Conservation (phyloP, 2,113 vertebrate species). For the Carassius carassius region DNA sequence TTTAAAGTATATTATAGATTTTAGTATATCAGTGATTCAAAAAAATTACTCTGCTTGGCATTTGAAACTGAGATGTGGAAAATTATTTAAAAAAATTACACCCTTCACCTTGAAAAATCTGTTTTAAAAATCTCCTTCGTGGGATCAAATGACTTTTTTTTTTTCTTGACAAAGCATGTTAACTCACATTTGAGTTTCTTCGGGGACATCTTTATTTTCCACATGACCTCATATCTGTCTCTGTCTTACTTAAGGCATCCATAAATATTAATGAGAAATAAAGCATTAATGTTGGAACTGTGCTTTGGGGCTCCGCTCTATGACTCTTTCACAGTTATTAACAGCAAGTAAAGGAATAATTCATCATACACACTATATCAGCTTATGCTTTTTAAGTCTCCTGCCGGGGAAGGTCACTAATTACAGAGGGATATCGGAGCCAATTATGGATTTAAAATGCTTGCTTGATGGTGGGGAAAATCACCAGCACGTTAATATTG, state of each 20-base stretch:
- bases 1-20: too few species aligned
- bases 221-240: slow-evolving; percentile 24
- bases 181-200: slow-evolving; percentile 19
- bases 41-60: background rate
- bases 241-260: slow-evolving; percentile 66
- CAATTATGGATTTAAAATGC: slow-evolving; percentile 74
- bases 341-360: slow-evolving; percentile 78
- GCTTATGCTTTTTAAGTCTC: slow-evolving; percentile 66
- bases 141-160: background rate
- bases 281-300: slow-evolving; percentile 77
- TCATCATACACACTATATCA: slow-evolving; percentile 71
- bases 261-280: slow-evolving; percentile 79
- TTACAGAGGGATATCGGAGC: slow-evolving; percentile 69
- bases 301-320: slow-evolving; percentile 73
- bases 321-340: slow-evolving; percentile 76
- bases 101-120: background rate
- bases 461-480: slow-evolving; percentile 72
- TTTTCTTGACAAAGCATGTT: slow-evolving; percentile 18
- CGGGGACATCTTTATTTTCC: slow-evolving; percentile 41
- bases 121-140: slow-evolving; percentile 36
- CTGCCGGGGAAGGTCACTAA: slow-evolving; percentile 67
- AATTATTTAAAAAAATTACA: background rate
- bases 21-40: background rate
- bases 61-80: background rate
- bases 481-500: slow-evolving; percentile 66